These are phyloP conservation scores for Andrena cerasifolii DNA, from an alignment of 1,140 invertebrate species.

Conservation along the genomic window DNA sequence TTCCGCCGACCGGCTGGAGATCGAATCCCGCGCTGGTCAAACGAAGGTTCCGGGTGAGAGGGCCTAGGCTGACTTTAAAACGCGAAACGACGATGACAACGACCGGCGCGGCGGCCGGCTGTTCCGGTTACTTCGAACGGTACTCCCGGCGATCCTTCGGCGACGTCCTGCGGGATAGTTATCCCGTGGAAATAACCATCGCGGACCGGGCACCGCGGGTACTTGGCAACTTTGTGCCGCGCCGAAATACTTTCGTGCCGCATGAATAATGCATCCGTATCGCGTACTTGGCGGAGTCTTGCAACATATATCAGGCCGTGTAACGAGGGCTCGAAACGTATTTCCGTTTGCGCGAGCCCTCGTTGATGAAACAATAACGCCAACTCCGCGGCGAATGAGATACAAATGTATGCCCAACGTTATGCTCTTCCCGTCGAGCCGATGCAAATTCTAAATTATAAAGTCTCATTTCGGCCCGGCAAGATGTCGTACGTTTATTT, in stretches of 20 bases:
- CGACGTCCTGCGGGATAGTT: slow-evolving; percentile 56
- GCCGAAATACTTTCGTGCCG: slow-evolving; percentile 52
- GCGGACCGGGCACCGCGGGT: slow-evolving; percentile 34
- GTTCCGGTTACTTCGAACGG: slow-evolving; percentile 58
- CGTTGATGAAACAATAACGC: slow-evolving; percentile 45
- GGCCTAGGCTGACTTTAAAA: slow-evolving; percentile 57
- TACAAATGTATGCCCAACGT: not conserved
- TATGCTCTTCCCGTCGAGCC: not conserved
- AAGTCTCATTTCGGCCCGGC: slow-evolving; percentile 1
- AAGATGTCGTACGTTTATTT: not conserved
- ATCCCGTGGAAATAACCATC: slow-evolving; percentile 50
- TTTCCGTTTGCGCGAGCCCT: slow-evolving; percentile 44
- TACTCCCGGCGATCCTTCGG: slow-evolving; percentile 13
- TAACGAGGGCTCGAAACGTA: slow-evolving; percentile 50
- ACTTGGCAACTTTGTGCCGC: slow-evolving; percentile 50
- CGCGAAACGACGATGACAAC: slow-evolving; percentile 53
- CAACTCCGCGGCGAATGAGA: not conserved
- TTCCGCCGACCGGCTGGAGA: slow-evolving; percentile 63
- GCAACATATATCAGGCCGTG: slow-evolving; percentile 42
- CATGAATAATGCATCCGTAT: slow-evolving; percentile 63
- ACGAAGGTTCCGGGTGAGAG: slow-evolving; percentile 66
- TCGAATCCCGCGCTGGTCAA: slow-evolving; percentile 68
- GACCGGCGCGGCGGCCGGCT: not conserved
- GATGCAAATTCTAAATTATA: slow-evolving; percentile 23
- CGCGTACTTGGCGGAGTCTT: slow-evolving; percentile 45